phyloP scores from a whole-genome alignment of 2,888 invertebrate genomes.

The Machimus rusticus region DNA sequence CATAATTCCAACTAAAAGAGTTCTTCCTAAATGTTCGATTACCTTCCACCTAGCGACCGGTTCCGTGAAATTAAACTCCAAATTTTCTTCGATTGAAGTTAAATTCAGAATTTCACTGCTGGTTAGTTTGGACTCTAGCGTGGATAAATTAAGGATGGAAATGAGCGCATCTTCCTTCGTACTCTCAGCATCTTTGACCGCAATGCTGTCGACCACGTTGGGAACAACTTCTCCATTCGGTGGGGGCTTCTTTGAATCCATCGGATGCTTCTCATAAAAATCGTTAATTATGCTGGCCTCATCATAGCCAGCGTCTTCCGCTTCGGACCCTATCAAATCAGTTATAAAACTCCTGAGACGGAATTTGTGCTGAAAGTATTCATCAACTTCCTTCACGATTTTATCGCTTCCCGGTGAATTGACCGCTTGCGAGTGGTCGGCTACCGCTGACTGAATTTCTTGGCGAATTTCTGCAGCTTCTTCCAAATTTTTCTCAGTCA shows the following conservation, averaged over 20 bases:
- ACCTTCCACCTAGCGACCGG: constrained; percentile 57
- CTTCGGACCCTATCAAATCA: constrained; percentile 40
- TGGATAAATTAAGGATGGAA: constrained; percentile 37
- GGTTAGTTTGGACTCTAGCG: constrained; percentile 26
- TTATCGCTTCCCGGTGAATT: constrained; percentile 42
- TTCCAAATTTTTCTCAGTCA: constrained; percentile 50
- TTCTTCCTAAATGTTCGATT: constrained; percentile 52
- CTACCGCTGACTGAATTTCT: constrained; percentile 53
- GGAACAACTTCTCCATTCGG: constrained; percentile 51
- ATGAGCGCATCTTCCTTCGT: not conserved
- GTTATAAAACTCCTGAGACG: constrained; percentile 44
- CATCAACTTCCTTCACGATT: constrained; percentile 46
- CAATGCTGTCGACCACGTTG: constrained; percentile 45
- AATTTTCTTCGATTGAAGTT: constrained; percentile 56
- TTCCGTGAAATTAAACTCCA: constrained; percentile 53
- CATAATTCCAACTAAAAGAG: constrained; percentile 56
- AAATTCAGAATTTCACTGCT: constrained; percentile 57
- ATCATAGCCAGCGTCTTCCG: not conserved
- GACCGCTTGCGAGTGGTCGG: constrained; percentile 47
- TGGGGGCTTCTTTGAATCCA: not conserved
- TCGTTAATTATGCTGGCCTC: not conserved
- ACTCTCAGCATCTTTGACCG: constrained; percentile 44
- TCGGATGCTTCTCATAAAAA: not conserved
- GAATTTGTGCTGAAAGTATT: constrained; percentile 43
- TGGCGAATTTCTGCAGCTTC: constrained; percentile 55